These are phyloP conservation scores for Caenorhabditis sulstoni DNA, from an alignment of 2,888 invertebrate genomes.

Conservation along the genomic window DNA sequence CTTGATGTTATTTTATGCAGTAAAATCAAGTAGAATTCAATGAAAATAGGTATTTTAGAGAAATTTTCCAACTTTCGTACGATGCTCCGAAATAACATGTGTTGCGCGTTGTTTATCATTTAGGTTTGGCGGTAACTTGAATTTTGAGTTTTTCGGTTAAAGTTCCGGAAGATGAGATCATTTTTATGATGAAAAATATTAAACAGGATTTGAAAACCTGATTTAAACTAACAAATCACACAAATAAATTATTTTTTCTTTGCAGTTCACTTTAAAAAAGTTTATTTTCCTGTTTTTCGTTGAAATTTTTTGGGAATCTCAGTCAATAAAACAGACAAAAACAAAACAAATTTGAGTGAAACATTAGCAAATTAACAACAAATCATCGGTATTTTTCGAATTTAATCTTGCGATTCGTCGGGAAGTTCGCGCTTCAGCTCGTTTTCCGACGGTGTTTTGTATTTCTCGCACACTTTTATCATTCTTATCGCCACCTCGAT, in stretches of 20 bases:
- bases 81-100: neutral
- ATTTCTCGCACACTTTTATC: conserved; percentile 22
- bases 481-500: conserved; percentile 67
- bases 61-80: neutral
- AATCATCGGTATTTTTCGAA: neutral
- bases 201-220: conserved; percentile 3
- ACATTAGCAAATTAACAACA: neutral
- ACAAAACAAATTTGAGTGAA: conserved; percentile 7
- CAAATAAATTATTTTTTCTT: neutral
- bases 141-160: neutral
- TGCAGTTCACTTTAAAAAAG: too few species aligned
- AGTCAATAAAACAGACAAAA: conserved; percentile 7
- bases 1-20: too few species aligned
- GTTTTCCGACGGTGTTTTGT: conserved; percentile 17
- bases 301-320: neutral
- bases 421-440: conserved; percentile 40
- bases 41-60: too few species aligned
- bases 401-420: conserved; percentile 16
- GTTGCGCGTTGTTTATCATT: neutral
- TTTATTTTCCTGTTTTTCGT: neutral
- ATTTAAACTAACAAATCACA: neutral
- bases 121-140: too few species aligned
- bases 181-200: conserved; percentile 1
- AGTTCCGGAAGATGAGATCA: neutral
- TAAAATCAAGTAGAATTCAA: too few species aligned